These are phyloP conservation scores for Silurus asotus DNA, from an alignment of 2,113 vertebrate species.

Conservation along the genomic window DNA sequence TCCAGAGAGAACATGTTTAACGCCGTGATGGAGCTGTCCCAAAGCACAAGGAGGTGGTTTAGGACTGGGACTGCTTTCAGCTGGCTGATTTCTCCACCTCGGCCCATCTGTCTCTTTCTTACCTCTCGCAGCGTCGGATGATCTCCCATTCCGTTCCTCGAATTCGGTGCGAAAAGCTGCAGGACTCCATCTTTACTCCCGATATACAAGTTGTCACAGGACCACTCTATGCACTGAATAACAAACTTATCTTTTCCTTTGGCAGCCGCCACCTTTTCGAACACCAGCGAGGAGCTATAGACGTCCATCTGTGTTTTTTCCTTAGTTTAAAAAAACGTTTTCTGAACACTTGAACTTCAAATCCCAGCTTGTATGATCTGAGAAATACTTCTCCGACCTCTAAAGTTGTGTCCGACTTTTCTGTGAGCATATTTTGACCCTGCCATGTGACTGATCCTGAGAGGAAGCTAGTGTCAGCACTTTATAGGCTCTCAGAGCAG, in stretches of 20 bases:
- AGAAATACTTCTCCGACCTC: constrained; percentile 50
- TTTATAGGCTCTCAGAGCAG: constrained; percentile 65
- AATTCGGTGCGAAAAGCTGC: constrained; percentile 59
- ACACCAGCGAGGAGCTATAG: constrained; percentile 59
- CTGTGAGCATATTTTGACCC: constrained; percentile 60
- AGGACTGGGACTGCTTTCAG: constrained; percentile 63
- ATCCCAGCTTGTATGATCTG: background rate
- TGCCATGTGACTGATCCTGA: constrained; percentile 70
- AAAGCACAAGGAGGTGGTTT: constrained; percentile 71
- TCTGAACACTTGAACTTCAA: background rate
- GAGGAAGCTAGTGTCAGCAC: constrained; percentile 71
- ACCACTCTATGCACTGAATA: constrained; percentile 66
- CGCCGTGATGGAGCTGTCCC: constrained; percentile 60
- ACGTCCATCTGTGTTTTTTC: constrained; percentile 38
- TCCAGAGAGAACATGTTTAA: constrained; percentile 74
- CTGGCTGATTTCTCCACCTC: constrained; percentile 56
- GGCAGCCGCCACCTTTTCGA: constrained; percentile 51
- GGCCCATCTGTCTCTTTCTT: constrained; percentile 64
- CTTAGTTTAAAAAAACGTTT: no score
- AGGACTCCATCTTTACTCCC: constrained; percentile 64
- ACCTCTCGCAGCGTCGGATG: constrained; percentile 51
- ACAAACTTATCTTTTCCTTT: constrained; percentile 65
- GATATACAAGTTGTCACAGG: constrained; percentile 63
- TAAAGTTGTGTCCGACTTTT: constrained; percentile 29
- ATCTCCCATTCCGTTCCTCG: constrained; percentile 17